Percentiles rank a stretch among this genome's conserved stretches.
phyloP scores from a whole-genome alignment of 2,113 vertebrate genomes.

The Rallus limicola region DNA sequence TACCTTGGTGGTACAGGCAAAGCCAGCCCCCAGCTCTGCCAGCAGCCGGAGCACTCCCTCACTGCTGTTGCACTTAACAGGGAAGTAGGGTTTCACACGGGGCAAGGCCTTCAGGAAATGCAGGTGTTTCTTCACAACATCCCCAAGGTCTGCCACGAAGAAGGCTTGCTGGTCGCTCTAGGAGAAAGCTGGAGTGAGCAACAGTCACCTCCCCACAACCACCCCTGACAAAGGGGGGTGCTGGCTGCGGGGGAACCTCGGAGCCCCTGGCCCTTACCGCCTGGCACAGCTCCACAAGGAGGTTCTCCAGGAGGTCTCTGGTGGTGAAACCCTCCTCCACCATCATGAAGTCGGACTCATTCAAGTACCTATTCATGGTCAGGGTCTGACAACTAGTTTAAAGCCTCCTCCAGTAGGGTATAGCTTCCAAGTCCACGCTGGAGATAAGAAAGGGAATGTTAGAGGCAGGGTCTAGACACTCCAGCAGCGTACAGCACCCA shows the following conservation, averaged over 20 bases:
- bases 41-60: conserved; percentile 77
- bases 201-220: accelerated
- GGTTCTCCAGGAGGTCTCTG: conserved; percentile 77
- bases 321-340: conserved; percentile 82
- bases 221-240: neutral
- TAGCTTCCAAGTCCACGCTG: conserved; percentile 33
- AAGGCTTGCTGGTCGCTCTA: conserved; percentile 68
- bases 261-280: conserved; percentile 21
- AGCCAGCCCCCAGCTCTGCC: conserved; percentile 79
- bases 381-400: neutral
- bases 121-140: conserved; percentile 77
- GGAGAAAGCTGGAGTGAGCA: neutral
- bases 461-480: neutral
- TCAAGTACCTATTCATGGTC: conserved; percentile 75
- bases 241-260: neutral
- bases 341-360: conserved; percentile 76
- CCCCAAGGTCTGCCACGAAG: conserved; percentile 81
- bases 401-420: neutral
- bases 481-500: neutral
- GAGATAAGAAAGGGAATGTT: neutral
- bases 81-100: conserved; percentile 75
- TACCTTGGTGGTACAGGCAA: conserved; percentile 83
- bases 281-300: conserved; percentile 70
- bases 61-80: conserved; percentile 77
- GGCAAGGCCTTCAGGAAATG: conserved; percentile 78